phyloP scores from a whole-genome alignment of 2,113 vertebrate species.

The Lagopus leucura region DNA sequence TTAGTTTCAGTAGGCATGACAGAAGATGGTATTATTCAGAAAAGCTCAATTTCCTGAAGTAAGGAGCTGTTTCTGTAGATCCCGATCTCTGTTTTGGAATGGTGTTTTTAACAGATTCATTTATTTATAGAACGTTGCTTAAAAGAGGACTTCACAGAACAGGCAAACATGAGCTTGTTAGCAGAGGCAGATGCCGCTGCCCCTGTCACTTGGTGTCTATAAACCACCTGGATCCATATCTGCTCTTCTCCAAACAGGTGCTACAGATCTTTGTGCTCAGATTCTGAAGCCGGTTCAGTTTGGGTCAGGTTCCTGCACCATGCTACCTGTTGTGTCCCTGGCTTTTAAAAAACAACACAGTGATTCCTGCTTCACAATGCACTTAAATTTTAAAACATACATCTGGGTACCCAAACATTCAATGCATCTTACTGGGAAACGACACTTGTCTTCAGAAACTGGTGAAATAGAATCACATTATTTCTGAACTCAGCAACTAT shows the following conservation, averaged over 20 bases:
- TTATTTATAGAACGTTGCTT: not conserved
- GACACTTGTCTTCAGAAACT: not conserved
- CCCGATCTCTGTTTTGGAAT: not conserved
- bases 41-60: slow-evolving; percentile 60
- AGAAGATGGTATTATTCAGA: slow-evolving; percentile 60
- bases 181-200: not conserved
- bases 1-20: slow-evolving; percentile 76
- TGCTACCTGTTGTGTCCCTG: not conserved
- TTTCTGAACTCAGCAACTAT: not conserved
- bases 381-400: not conserved
- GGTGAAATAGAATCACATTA: not conserved
- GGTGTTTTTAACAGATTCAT: not conserved
- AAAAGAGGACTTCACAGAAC: not conserved
- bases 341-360: not conserved
- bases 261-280: not conserved
- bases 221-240: not conserved
- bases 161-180: not conserved
- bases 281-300: not conserved
- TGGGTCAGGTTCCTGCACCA: not conserved
- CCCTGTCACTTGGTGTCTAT: not conserved
- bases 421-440: not conserved
- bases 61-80: slow-evolving; percentile 16
- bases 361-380: not conserved
- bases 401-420: not conserved
- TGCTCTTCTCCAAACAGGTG: not conserved